phyloP scores from a whole-genome alignment of 2,797 vertebrate genomes.

The Calcarius lapponicus region DNA sequence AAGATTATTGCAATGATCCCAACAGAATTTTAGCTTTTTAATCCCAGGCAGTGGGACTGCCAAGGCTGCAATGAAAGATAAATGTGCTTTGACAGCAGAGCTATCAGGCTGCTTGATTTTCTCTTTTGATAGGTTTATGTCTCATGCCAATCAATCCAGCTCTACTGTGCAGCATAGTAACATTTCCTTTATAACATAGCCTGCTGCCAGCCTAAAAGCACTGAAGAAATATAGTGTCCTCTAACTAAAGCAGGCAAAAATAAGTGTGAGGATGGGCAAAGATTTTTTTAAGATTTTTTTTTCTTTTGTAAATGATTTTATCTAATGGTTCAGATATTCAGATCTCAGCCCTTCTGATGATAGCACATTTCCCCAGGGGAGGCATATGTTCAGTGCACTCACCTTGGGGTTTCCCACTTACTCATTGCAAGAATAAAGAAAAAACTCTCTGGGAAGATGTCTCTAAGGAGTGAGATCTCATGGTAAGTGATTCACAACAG shows the following conservation, averaged over 20 bases:
- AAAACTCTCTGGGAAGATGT: not conserved
- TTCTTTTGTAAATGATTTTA: not conserved
- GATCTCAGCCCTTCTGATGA: not conserved
- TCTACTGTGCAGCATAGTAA: not conserved
- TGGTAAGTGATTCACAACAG: not conserved
- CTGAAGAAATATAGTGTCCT: constrained; percentile 30
- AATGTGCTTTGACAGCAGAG: constrained; percentile 41
- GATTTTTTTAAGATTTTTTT: not conserved
- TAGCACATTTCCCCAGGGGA: not conserved
- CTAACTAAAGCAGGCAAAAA: not conserved
- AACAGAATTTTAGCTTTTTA: constrained; percentile 27
- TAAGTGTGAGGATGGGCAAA: not conserved
- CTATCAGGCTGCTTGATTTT: constrained; percentile 50
- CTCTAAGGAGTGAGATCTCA: constrained; percentile 12
- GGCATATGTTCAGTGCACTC: not conserved
- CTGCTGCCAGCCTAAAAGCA: not conserved
- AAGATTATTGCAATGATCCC: not conserved
- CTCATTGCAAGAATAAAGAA: constrained; percentile 1
- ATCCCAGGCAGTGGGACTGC: not conserved
- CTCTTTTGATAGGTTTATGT: constrained; percentile 53
- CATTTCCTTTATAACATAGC: not conserved
- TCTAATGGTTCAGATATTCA: not conserved
- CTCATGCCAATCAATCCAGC: constrained; percentile 43
- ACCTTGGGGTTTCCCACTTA: constrained; percentile 36
- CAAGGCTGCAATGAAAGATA: constrained; percentile 41